phyloP scores from a whole-genome alignment of 2,113 vertebrate genomes.

The Cromileptes altivelis region DNA sequence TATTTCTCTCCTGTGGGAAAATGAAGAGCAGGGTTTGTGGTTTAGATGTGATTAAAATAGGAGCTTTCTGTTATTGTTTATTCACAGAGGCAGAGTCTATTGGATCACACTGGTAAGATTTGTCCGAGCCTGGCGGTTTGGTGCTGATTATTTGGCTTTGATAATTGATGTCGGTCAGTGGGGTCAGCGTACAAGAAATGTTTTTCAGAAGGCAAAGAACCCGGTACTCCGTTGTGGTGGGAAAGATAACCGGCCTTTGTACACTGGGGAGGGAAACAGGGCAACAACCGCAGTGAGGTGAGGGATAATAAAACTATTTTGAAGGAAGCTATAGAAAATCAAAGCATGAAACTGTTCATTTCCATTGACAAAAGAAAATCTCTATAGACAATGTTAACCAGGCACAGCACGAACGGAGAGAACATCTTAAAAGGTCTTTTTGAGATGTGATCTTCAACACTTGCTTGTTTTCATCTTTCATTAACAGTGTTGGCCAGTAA shows the following conservation, averaged over 20 bases:
- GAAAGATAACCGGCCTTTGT: neutral
- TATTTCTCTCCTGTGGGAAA: conserved; percentile 76
- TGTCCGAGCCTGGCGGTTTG: conserved; percentile 17
- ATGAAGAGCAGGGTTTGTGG: conserved; percentile 60
- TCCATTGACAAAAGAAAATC: neutral
- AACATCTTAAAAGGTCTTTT: conserved; percentile 1
- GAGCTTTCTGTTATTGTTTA: conserved; percentile 77
- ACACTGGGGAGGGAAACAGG: neutral
- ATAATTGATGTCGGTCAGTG: conserved; percentile 42
- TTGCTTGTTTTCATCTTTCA: neutral
- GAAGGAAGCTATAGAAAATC: neutral
- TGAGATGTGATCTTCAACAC: neutral
- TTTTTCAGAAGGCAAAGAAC: conserved; percentile 12
- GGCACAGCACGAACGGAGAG: neutral
- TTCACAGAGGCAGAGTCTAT: conserved; percentile 66
- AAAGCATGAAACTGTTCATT: neutral
- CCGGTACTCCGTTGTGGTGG: neutral
- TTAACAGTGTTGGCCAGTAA: no score
- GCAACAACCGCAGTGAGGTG: neutral
- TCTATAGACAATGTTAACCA: neutral
- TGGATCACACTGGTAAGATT: conserved; percentile 59
- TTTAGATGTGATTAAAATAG: conserved; percentile 75
- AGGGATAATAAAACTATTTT: neutral
- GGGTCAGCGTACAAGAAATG: conserved; percentile 34
- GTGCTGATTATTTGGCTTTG: conserved; percentile 37